phyloP scores from a whole-genome alignment of 2,888 invertebrate genomes.

The Chaetogeoica ovagalla region DNA sequence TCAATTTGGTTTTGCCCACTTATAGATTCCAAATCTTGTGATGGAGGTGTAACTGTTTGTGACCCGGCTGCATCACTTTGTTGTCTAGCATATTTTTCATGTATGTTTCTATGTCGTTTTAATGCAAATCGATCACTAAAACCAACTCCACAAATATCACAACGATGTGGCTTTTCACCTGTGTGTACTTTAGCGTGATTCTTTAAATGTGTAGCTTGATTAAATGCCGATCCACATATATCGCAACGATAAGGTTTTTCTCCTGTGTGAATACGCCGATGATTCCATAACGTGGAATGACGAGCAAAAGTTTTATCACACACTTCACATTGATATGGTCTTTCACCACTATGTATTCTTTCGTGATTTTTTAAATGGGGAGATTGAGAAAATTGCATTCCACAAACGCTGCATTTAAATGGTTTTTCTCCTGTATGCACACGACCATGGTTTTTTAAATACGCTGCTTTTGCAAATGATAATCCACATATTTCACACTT shows the following conservation, averaged over 20 bases:
- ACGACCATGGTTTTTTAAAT: conserved; percentile 83
- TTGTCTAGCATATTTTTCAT: conserved; percentile 76
- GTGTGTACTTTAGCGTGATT: conserved; percentile 85
- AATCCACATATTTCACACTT: conserved; percentile 86
- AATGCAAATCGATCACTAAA: conserved; percentile 85
- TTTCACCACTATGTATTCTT: conserved; percentile 83
- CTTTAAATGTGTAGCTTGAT: conserved; percentile 85
- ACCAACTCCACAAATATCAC: conserved; percentile 82
- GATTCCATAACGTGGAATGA: conserved; percentile 87
- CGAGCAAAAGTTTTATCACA: conserved; percentile 87
- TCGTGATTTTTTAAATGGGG: conserved; percentile 88
- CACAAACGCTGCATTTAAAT: conserved; percentile 78
- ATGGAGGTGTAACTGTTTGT: conserved; percentile 57
- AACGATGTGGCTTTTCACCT: conserved; percentile 80
- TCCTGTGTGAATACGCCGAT: conserved; percentile 83
- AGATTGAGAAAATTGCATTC: conserved; percentile 88
- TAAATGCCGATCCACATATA: conserved; percentile 86
- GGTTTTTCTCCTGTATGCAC: conserved; percentile 74
- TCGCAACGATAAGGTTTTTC: conserved; percentile 82
- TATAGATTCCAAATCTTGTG: conserved; percentile 49
- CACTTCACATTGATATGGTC: conserved; percentile 85
- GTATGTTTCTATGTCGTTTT: conserved; percentile 82
- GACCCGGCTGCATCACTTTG: conserved; percentile 56
- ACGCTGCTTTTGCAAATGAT: conserved; percentile 88
- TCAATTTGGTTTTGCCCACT: conserved; percentile 47